Evolutionary conservation across 2,797 vertebrate species (phyloP), one percentile per base, ranked within the genome.

Genomic region (Orientallactaga sibirica): DNA sequence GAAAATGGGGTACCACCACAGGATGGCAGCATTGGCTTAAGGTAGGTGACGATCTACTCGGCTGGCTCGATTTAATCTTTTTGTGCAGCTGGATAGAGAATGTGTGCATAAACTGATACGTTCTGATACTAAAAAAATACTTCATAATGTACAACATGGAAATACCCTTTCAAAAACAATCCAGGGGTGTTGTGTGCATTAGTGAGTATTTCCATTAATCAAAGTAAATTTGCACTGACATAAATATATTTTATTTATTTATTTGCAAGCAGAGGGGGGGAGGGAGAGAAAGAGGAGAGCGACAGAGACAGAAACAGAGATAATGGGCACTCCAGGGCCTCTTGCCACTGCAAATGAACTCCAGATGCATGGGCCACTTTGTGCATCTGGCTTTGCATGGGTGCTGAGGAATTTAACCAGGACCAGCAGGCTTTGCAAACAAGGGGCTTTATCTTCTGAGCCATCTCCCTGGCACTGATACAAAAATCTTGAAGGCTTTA

Each of bases 21-120:
- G 64, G 76, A 88, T 43, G 62, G 11, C 27, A 91, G 68, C 66
- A 71, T 8, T 93, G 25, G 80, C 75, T 75, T 66, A 70, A 94
- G 92, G 96, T 90, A 85, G 27, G 83, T 90, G 4, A 20, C 71
- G 5, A 82, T 68, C 33, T 82, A 4, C 64, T 67, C 19, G 48
- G 24, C 25, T 64, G 24, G 33, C 68, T 48, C 71, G 11, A 83
- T 71, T 68, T 92, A 43, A 76, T 3, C 15, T 90, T 14, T 80
- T 52, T 70, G 67, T 22, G 27, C 2, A 61, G 81, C 1, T 81
- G 4, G 43, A 29, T 78, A 92, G 76, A 90, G 61, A 78, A 76
- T 14, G 1, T 37, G 7, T 27, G 66, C 48, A 43, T 73, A 88
- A 78, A 27, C n/a, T 18, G 7, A 24, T 4, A 37, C 6, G 2